Percentiles rank a stretch among this genome's conserved stretches.
These are phyloP conservation scores for Solea senegalensis DNA, from an alignment of 2,113 vertebrate genomes.

Conservation along the genomic window DNA sequence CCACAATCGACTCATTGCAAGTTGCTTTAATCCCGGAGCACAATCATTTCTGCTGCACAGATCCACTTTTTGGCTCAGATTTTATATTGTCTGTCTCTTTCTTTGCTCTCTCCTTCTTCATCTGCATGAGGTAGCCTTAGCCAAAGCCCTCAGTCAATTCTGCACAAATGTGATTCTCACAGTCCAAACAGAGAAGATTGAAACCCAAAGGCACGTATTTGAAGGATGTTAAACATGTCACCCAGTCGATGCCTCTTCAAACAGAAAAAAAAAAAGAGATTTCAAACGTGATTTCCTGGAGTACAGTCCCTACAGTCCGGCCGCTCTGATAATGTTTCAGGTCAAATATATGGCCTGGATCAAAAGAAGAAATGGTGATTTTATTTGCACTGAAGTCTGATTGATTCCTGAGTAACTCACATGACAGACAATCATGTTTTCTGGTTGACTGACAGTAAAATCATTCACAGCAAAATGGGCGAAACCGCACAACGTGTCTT, in stretches of 20 bases:
- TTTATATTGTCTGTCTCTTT: constrained; percentile 5
- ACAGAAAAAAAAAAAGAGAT: constrained; percentile 34
- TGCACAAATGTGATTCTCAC: constrained; percentile 64
- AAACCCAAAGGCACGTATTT: constrained; percentile 54
- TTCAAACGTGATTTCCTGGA: constrained; percentile 47
- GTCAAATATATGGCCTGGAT: constrained; percentile 46
- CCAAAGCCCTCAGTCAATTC: constrained; percentile 70
- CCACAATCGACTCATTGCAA: no score
- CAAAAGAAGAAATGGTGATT: constrained; percentile 31
- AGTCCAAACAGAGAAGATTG: constrained; percentile 67
- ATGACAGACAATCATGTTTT: constrained; percentile 12
- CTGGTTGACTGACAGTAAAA: constrained; percentile 14
- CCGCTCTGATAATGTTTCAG: constrained; percentile 44
- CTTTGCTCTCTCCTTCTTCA: constrained; percentile 40
- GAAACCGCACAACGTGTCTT: constrained; percentile 20
- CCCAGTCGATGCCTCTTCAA: constrained; percentile 61
- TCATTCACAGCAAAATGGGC: constrained; percentile 4
- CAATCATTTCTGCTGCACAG: constrained; percentile 38
- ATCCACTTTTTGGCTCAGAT: constrained; percentile 29
- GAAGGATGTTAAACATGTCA: constrained; percentile 56
- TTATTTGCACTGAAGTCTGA: constrained; percentile 42
- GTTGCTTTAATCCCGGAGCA: no score
- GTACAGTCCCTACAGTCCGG: constrained; percentile 11
- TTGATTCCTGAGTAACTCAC: constrained; percentile 18
- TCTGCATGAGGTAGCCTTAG: constrained; percentile 47